Conservation (phyloP, 2,888 invertebrate genomes). For the Cinara cedri region DNA sequence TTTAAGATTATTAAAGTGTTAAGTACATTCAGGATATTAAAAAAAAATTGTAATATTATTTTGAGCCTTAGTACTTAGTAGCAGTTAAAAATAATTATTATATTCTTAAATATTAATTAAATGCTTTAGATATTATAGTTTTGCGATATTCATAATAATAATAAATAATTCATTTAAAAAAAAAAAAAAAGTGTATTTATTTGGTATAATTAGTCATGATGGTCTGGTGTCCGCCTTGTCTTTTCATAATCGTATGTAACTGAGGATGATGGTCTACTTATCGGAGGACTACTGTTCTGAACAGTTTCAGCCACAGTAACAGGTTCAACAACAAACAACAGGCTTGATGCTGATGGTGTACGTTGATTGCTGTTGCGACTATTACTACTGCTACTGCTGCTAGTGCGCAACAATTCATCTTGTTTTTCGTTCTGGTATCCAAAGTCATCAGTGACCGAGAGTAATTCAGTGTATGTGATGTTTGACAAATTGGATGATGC, state of each 20-base stretch:
- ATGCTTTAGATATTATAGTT: too few relatives aligned
- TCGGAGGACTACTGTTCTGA: too few relatives aligned
- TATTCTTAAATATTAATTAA: too few relatives aligned
- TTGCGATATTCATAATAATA: neutral
- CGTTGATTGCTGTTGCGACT: neutral
- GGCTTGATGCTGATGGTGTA: slow-evolving; percentile 25
- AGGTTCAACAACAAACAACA: slow-evolving; percentile 33
- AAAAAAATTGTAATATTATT: too few relatives aligned
- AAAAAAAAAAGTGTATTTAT: neutral
- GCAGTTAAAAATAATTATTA: too few relatives aligned
- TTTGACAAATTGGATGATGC: slow-evolving; percentile 69
- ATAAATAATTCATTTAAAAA: neutral
- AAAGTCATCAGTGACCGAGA: slow-evolving; percentile 57
- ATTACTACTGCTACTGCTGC: neutral
- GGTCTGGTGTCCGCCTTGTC: neutral
- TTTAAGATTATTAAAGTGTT: too few relatives aligned
- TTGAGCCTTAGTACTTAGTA: too few relatives aligned
- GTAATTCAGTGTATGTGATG: slow-evolving; percentile 59
- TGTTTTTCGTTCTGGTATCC: neutral
- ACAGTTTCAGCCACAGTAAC: neutral
- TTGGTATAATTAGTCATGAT: neutral
- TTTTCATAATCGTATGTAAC: slow-evolving; percentile 17
- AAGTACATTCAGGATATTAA: too few relatives aligned
- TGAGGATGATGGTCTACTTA: neutral
- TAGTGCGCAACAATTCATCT: neutral